These are phyloP conservation scores for Blastobasis adustella DNA, from an alignment of 2,888 invertebrate genomes.

Conservation along the genomic window DNA sequence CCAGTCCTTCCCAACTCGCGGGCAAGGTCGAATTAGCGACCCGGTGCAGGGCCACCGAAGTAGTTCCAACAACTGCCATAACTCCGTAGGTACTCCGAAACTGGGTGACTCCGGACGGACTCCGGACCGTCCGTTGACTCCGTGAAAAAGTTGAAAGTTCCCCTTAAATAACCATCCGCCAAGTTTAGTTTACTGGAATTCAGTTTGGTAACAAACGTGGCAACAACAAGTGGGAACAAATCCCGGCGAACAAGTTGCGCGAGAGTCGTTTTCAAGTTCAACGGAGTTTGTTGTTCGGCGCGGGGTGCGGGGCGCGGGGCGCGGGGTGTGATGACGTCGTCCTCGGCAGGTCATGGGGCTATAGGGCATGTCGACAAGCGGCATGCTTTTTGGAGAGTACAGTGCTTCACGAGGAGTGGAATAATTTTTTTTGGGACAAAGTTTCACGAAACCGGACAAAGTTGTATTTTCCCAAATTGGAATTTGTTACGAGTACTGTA, in stretches of 20 bases:
- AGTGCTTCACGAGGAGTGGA: too few relatives aligned
- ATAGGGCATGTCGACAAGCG: too few relatives aligned
- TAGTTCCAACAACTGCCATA: constrained; percentile 75
- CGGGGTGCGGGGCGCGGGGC: constrained; percentile 15
- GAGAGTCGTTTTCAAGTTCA: constrained; percentile 73
- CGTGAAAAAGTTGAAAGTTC: constrained; percentile 75
- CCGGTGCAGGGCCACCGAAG: constrained; percentile 59
- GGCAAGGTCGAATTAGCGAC: constrained; percentile 71
- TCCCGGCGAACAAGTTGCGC: constrained; percentile 63
- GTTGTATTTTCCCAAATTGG: too few relatives aligned
- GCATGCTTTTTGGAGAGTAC: too few relatives aligned
- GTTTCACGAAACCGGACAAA: too few relatives aligned
- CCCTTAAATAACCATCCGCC: constrained; percentile 68
- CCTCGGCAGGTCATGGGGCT: background rate
- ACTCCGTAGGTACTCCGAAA: constrained; percentile 70
- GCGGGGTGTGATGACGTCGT: constrained; percentile 7
- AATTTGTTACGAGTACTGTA: too few relatives aligned
- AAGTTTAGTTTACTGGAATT: constrained; percentile 74
- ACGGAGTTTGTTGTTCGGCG: constrained; percentile 35
- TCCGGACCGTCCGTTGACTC: constrained; percentile 63
- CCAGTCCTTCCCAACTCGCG: constrained; percentile 43
- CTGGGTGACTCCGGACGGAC: constrained; percentile 62
- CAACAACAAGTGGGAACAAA: constrained; percentile 72
- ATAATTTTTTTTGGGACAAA: too few relatives aligned
- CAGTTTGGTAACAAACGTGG: constrained; percentile 70